Base-by-base conservation (phyloP, 2,888 invertebrate species). In the Andrena chrysosceles region DNA sequence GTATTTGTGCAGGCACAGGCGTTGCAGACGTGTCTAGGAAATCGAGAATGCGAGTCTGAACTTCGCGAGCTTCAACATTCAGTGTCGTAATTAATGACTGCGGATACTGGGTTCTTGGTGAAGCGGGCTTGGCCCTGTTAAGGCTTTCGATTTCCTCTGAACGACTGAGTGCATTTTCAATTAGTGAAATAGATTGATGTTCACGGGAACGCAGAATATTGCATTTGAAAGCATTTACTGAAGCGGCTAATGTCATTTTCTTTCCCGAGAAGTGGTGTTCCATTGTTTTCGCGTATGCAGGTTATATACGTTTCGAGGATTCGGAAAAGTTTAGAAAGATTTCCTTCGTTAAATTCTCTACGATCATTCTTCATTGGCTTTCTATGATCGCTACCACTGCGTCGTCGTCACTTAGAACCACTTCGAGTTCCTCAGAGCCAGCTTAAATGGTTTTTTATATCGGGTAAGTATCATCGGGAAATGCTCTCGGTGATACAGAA, bases 381-480 rank as follows among this genome's bases (percentile, higher is more conserved):
- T 10, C 23, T 23, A 4, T 8, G 56, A 26, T 56, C 20, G 4
- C 10, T 23, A 3, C n/a, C 29, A 31, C 13, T 20, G 49, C 7
- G n/a, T 10, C 8, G 23, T 10, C 13, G 20, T 31, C 33, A 31
- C 59, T 64, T 26, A 13, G 49, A 67, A 26, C 23, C 72, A 59
- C 56, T 59, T 31, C 20, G 16, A 56, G 54, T 76, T 76, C 42
- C 20, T 31, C 33, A 20, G 59, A 68, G 69, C 13, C 52, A 42
- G 48, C 59, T 81, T 77, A 69, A 81, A 75, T 64, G 74, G 56
- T 60, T 83, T 78, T 64, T 85, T 77, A 74, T 62, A 23, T 29
- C 29, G 67, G 16, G 33, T 64, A 70, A 70, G 35, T 69, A 42
- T 77, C 63, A 78, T 66, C 64, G 35, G 35, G 52, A 49, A 42